These are phyloP conservation scores for Etia nguti DNA, from an alignment of 2,113 vertebrate genomes.

Conservation along the genomic window DNA sequence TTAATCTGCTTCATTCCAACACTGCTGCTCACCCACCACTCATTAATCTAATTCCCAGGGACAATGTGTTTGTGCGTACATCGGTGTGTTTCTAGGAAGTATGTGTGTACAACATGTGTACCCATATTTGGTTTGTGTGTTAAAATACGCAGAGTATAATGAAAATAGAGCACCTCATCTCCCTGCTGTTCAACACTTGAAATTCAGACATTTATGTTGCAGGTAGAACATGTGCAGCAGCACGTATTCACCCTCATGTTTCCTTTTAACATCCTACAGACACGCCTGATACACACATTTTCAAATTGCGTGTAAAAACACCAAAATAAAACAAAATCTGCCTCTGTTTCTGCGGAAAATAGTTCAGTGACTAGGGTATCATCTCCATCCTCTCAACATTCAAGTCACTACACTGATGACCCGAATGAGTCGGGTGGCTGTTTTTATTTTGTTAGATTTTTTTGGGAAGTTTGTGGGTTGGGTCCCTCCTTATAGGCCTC, in stretches of 20 bases:
- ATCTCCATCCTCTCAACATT: background rate
- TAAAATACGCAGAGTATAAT: background rate
- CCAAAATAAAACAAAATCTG: background rate
- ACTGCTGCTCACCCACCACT: constrained; percentile 34
- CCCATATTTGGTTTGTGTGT: background rate
- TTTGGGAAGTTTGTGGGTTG: background rate
- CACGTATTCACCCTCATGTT: background rate
- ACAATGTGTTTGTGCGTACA: constrained; percentile 8
- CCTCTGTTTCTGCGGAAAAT: background rate
- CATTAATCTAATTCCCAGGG: constrained; percentile 60
- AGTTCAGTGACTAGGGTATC: background rate
- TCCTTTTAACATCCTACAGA: background rate
- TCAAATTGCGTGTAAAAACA: background rate
- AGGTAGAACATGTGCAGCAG: background rate
- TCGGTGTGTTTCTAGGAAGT: background rate
- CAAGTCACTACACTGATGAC: background rate
- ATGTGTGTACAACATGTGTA: background rate
- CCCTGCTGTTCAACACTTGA: background rate
- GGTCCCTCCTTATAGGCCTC: background rate
- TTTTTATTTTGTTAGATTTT: background rate
- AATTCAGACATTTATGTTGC: background rate
- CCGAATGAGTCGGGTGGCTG: background rate
- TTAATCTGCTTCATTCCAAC: constrained; percentile 56
- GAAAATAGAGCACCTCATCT: background rate
- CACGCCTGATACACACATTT: no score